Evolutionary conservation across 1,140 invertebrate genomes (phyloP).

Genomic region (Geopemphigus sp.): DNA sequence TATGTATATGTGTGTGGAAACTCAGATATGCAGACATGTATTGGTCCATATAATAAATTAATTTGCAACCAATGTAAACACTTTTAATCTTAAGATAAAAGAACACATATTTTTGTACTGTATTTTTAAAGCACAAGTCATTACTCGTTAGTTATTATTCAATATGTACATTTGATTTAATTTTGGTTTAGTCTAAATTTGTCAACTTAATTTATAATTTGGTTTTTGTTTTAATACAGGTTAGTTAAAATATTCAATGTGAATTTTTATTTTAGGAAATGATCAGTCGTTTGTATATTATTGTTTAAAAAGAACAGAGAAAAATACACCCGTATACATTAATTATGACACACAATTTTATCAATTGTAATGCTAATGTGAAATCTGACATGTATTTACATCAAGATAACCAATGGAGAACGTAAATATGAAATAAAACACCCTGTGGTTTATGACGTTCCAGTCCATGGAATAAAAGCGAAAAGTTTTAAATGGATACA

Average conservation of each 20-base stretch:
- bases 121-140: constrained; percentile 10
- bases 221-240: neutral
- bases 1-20: neutral
- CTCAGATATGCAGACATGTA: constrained; percentile 22
- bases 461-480: neutral
- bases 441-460: constrained; percentile 15
- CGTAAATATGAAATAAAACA: constrained; percentile 20
- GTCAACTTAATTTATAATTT: neutral
- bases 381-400: neutral
- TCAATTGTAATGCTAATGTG: neutral
- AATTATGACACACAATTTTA: neutral
- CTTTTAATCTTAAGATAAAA: constrained; percentile 2
- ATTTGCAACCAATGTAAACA: neutral
- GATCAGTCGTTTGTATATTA: constrained; percentile 2
- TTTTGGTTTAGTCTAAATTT: neutral
- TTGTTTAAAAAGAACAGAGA: neutral
- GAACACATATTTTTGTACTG: constrained; percentile 45
- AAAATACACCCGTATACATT: constrained; percentile 9
- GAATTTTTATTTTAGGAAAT: neutral
- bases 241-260: neutral
- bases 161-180: constrained; percentile 9
- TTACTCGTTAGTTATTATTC: neutral
- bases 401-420: neutral
- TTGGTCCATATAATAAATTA: constrained; percentile 37
- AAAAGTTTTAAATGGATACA: neutral